A percentile compares a stretch with the other conserved stretches of the same genome.
phyloP scores from a whole-genome alignment of 2,888 invertebrate genomes.

The Drosophila buzzatii region DNA sequence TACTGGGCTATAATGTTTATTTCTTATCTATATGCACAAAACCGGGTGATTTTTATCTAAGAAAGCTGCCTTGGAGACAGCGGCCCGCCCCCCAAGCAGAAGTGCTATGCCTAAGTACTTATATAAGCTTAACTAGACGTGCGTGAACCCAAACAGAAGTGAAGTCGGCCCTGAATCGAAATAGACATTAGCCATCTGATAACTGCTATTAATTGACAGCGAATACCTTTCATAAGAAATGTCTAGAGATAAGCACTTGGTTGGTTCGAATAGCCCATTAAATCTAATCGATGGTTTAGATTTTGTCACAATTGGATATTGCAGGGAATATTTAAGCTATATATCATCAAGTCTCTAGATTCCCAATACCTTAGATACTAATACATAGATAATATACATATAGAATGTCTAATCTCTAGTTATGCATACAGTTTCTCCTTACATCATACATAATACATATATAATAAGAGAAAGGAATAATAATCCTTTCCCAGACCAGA shows the following conservation, averaged over 20 bases:
- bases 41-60: neutral
- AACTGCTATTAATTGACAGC: neutral
- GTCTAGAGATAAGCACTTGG: neutral
- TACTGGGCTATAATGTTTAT: neutral
- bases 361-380: no score
- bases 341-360: no score
- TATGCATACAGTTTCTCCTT: no score
- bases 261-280: neutral
- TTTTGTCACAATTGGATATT: no score
- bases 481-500: no score
- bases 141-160: neutral
- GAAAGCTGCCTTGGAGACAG: neutral
- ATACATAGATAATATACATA: no score
- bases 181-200: neutral
- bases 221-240: neutral
- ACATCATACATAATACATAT: no score
- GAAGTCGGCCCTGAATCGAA: neutral
- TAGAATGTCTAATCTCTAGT: no score
- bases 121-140: neutral
- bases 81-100: neutral
- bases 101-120: neutral
- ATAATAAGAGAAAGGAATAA: no score
- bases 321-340: no score
- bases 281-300: neutral
- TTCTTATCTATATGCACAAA: neutral